These are phyloP conservation scores for Eolophus roseicapilla DNA, from an alignment of 2,113 vertebrate species.

Conservation along the genomic window DNA sequence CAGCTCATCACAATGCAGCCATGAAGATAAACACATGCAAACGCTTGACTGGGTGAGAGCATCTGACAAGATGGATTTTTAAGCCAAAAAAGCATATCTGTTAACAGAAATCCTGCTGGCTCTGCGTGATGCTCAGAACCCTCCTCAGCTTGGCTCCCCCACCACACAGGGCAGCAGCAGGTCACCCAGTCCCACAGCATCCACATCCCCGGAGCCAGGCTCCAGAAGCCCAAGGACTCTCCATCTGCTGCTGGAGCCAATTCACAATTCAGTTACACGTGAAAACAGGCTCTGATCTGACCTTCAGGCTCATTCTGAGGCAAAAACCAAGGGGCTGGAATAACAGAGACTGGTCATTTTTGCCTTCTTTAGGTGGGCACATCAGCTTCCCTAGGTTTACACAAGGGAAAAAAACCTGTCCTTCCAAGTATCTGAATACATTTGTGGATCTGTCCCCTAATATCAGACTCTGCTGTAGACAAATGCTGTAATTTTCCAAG, in stretches of 20 bases:
- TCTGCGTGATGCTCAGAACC: not conserved
- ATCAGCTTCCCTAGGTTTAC: not conserved
- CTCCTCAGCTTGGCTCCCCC: not conserved
- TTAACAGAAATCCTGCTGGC: not conserved
- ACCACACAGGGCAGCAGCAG: not conserved
- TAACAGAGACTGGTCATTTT: not conserved
- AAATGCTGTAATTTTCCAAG: not conserved
- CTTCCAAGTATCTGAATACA: not conserved
- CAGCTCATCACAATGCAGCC: not conserved
- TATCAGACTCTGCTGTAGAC: not conserved
- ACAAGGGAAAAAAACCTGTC: not conserved
- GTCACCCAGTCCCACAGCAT: not conserved
- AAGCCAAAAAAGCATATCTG: not conserved
- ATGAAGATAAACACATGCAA: not conserved
- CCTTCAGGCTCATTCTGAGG: not conserved
- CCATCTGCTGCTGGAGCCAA: not conserved
- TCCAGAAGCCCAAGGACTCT: not conserved
- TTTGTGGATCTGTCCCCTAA: not conserved
- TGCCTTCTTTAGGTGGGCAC: not conserved
- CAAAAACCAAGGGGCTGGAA: not conserved
- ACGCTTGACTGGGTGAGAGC: not conserved
- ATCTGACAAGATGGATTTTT: not conserved
- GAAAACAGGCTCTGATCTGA: accelerated
- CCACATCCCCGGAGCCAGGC: not conserved
- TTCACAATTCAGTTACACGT: accelerated